These are phyloP conservation scores for Adrianichthys oophorus DNA, from an alignment of 2,797 vertebrate genomes.

Conservation along the genomic window DNA sequence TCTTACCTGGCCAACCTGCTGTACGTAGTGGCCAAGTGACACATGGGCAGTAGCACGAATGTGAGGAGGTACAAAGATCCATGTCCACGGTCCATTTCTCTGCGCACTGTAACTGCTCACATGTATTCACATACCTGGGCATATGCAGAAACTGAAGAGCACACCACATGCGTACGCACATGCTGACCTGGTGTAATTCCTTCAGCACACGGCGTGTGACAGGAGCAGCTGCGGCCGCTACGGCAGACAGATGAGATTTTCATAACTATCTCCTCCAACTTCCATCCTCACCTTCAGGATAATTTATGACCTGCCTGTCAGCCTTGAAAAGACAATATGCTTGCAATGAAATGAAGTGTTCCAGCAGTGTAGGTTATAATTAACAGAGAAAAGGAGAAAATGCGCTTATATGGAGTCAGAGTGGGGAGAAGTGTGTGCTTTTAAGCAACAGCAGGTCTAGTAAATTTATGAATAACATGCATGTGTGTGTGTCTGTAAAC, in stretches of 20 bases:
- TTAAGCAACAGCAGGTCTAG: background rate
- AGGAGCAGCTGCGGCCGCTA: slow-evolving; percentile 97
- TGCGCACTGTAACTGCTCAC: slow-evolving; percentile 33
- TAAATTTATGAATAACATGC: slow-evolving; percentile 10
- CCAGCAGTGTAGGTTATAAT: slow-evolving; percentile 98
- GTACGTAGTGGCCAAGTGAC: slow-evolving; percentile 45
- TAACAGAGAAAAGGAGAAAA: slow-evolving; percentile 90
- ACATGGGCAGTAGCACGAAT: slow-evolving; percentile 32
- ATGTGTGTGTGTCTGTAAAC: slow-evolving; percentile 33
- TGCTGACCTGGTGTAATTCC: slow-evolving; percentile 88
- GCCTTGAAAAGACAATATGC: slow-evolving; percentile 99
- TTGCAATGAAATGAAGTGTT: slow-evolving; percentile 98
- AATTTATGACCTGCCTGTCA: slow-evolving; percentile 97
- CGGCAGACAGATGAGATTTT: slow-evolving; percentile 99
- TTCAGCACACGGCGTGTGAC: slow-evolving; percentile 88
- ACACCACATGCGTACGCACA: slow-evolving; percentile 36
- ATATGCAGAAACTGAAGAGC: slow-evolving; percentile 28
- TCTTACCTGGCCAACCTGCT: slow-evolving; percentile 81
- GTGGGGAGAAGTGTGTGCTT: slow-evolving; percentile 24
- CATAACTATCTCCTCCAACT: slow-evolving; percentile 99
- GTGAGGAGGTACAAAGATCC: slow-evolving; percentile 27
- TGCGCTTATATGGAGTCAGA: slow-evolving; percentile 52
- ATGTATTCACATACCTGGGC: slow-evolving; percentile 30
- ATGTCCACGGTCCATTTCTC: slow-evolving; percentile 17
- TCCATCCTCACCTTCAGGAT: slow-evolving; percentile 98